Percentiles rank a stretch among this genome's conserved stretches.
These are phyloP conservation scores for Lasaia peninsularis DNA, from an alignment of 1,140 invertebrate genomes.

Conservation along the genomic window DNA sequence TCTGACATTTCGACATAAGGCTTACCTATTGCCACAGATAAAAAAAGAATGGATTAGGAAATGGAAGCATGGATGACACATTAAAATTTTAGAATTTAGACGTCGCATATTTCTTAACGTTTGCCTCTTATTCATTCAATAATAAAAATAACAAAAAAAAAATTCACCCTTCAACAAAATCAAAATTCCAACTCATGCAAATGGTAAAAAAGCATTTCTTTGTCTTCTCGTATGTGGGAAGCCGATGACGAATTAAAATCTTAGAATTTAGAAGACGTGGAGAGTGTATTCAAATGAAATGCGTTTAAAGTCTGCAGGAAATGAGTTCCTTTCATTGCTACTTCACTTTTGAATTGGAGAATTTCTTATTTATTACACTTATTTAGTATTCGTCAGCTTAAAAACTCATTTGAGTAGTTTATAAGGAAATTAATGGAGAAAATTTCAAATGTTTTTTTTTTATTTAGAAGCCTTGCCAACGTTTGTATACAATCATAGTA, in stretches of 20 bases:
- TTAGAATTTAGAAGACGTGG: conserved; percentile 12
- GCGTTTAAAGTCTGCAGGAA: conserved; percentile 11
- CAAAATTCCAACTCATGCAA: not conserved
- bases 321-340: conserved; percentile 16
- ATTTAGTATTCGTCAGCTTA: not conserved
- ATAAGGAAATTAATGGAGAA: no score
- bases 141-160: not conserved
- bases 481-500: no score
- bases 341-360: not conserved
- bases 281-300: conserved; percentile 13
- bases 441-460: no score
- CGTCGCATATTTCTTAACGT: no score
- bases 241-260: not conserved
- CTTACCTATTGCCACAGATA: no score
- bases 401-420: no score
- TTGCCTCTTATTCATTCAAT: no score
- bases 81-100: no score
- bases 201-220: conserved; percentile 13
- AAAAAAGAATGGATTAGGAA: no score
- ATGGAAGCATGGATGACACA: no score
- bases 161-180: not conserved
- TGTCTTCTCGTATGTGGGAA: conserved; percentile 4
- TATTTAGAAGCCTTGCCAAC: no score
- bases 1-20: no score
- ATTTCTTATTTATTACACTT: not conserved